Conservation (phyloP, 2,888 invertebrate species). For the Sinopyrophorus schimmeli region DNA sequence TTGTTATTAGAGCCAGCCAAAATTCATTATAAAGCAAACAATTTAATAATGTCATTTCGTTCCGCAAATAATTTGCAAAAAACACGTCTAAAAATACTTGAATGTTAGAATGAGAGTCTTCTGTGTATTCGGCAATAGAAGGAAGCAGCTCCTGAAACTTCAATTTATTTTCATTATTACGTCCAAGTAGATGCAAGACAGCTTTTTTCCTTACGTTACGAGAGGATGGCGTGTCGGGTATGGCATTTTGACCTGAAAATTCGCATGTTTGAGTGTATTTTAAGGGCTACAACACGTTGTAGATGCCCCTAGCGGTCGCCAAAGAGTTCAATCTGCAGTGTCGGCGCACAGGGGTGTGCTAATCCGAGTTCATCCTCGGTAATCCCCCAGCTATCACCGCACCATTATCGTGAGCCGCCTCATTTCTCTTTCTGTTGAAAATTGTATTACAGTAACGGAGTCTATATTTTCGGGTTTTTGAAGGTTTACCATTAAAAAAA, state of each 20-base stretch:
- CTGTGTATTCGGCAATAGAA: no score
- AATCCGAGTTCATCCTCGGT: conserved; percentile 49
- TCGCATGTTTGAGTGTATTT: conserved; percentile 17
- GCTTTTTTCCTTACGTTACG: conserved; percentile 2
- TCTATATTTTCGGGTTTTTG: conserved; percentile 14
- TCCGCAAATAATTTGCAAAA: no score
- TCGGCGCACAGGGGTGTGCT: conserved; percentile 43
- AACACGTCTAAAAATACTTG: no score
- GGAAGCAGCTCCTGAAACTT: no score
- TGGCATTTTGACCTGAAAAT: conserved; percentile 15
- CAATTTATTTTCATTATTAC: no score
- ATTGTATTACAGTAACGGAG: conserved; percentile 22
- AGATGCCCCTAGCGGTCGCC: conserved; percentile 24
- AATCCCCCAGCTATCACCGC: conserved; percentile 50
- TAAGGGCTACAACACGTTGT: conserved; percentile 20
- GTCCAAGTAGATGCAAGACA: neutral
- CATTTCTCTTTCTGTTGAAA: conserved; percentile 43
- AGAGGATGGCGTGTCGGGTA: neutral
- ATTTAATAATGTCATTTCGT: no score
- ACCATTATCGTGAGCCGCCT: conserved; percentile 45
- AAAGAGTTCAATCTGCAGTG: conserved; percentile 40
- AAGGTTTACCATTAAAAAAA: no score
- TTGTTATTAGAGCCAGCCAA: no score
- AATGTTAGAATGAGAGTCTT: no score
- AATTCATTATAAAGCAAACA: no score